phyloP scores from a whole-genome alignment of 2,797 vertebrate species.

The Micropoecilia bifurca region DNA sequence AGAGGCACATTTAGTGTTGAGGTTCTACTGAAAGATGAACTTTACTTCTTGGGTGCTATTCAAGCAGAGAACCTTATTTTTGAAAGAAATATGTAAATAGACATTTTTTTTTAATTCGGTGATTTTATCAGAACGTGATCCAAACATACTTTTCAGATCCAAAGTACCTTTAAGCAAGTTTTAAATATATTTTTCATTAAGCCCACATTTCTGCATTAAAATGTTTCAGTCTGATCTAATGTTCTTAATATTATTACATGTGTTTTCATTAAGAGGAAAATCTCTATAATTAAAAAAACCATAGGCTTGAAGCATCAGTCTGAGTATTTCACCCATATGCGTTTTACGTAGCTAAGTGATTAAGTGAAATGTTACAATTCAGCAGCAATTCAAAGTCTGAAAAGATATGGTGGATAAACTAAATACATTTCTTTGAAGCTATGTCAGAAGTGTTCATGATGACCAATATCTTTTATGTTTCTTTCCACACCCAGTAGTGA shows the following conservation, averaged over 20 bases:
- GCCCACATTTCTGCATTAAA: not conserved
- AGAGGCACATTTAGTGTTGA: not conserved
- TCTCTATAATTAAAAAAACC: not conserved
- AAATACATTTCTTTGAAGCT: not conserved
- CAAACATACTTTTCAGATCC: not conserved
- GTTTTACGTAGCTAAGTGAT: not conserved
- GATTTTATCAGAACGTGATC: too few species aligned
- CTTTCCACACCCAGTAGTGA: slow-evolving; percentile 41
- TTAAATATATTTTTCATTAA: not conserved
- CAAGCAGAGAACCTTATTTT: too few species aligned
- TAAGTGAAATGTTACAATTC: not conserved
- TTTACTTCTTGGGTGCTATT: too few species aligned
- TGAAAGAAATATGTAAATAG: not conserved
- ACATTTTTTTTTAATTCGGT: not conserved
- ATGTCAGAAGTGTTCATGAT: not conserved
- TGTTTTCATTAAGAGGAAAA: not conserved
- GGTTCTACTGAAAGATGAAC: not conserved
- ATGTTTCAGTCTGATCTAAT: not conserved
- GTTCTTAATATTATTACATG: not conserved
- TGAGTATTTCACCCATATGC: not conserved
- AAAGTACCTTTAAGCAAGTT: not conserved
- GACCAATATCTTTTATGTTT: slow-evolving; percentile 6
- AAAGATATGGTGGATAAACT: not conserved
- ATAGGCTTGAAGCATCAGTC: not conserved
- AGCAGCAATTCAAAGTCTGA: not conserved